Evolutionary conservation across 1,140 invertebrate species (phyloP), one percentile per base, ranked within the genome.

Genomic region (Drosophila repleta): DNA sequence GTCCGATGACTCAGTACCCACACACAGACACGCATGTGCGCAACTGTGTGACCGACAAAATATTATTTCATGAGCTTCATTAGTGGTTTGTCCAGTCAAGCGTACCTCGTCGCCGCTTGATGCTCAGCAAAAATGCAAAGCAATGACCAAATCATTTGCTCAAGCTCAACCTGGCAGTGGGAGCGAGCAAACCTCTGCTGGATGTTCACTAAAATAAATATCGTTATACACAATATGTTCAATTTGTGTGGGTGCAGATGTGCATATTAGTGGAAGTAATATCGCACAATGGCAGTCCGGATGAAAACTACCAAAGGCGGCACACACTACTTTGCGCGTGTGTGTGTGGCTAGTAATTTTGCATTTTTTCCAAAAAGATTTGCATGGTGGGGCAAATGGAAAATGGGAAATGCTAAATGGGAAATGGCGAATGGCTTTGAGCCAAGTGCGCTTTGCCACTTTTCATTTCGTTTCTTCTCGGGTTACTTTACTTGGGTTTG

Each of bases 291-390:
- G 26, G 4, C 17, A 21, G 6, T 24, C 3, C 4, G 11, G 39
- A 63, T 51, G 13, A 57, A 20, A 26, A 11, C 2, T 26, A 24
- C 35, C 17, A 45, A 39, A n/a, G 4, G 17, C 15, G 15, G 35
- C 21, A 15, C 35, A 37, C 18, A 56, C 43, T 3, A 21, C 51
- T 32, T 79, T 74, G 32, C 11, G 11, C 11, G 32, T 13, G 32
- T 35, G 10, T 35, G 32, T 35, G 52, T 24, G 60, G 43, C 48
- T 76, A 66, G 67, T 80, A 80, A 57, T 80, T 74, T 74, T 55
- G 24, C 72, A 76, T 73, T 75, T 76, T 69, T n/a, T 21, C 29
- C 46, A 63, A 56, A 49, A 17, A 3, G 32, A 56, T 60, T 66
- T 48, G 53, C 37, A 26, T 46, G 10, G 37, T 46, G n/a, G 48